Conservation (phyloP, 2,797 vertebrate genomes). For the Apogon talboti region DNA sequence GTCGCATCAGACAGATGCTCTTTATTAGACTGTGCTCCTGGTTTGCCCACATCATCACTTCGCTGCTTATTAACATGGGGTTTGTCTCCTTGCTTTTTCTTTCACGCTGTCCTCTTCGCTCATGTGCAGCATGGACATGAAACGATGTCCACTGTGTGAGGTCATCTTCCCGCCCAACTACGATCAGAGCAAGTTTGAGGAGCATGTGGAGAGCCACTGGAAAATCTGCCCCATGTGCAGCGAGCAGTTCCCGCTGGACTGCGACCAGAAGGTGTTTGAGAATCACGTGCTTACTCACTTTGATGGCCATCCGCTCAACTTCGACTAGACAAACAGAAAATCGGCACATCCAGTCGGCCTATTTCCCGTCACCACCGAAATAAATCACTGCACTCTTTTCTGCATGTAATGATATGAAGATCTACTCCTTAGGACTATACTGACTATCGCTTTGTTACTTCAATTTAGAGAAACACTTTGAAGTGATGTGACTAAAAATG, state of each 20-base stretch:
- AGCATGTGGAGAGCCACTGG: conserved; percentile 99
- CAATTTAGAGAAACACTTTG: conserved; percentile 56
- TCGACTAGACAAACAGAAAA: conserved; percentile 81
- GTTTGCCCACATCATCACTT: conserved; percentile 67
- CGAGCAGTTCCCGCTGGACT: conserved; percentile 97
- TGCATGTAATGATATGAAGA: conserved; percentile 78
- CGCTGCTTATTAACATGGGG: conserved; percentile 49
- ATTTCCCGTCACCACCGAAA: conserved; percentile 64
- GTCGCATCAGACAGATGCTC: conserved; percentile 73
- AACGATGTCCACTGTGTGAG: conserved; percentile 95
- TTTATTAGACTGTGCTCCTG: conserved; percentile 71
- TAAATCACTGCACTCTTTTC: conserved; percentile 66
- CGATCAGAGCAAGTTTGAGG: conserved; percentile 97
- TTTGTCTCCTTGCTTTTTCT: conserved; percentile 15
- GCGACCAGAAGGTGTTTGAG: conserved; percentile 95
- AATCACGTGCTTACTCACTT: conserved; percentile 97
- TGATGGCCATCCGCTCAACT: conserved; percentile 90
- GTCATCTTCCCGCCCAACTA: conserved; percentile 98
- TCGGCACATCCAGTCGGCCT: conserved; percentile 42
- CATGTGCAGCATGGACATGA: conserved; percentile 88
- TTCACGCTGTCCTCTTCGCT: not conserved
- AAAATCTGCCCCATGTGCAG: conserved; percentile 99
- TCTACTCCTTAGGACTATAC: conserved; percentile 67
- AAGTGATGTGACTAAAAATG: conserved; percentile 55
- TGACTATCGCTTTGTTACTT: conserved; percentile 66